Percentiles rank a stretch among this genome's conserved stretches.
phyloP scores from a whole-genome alignment of 2,888 invertebrate species.

The Temnothorax ravouxi region DNA sequence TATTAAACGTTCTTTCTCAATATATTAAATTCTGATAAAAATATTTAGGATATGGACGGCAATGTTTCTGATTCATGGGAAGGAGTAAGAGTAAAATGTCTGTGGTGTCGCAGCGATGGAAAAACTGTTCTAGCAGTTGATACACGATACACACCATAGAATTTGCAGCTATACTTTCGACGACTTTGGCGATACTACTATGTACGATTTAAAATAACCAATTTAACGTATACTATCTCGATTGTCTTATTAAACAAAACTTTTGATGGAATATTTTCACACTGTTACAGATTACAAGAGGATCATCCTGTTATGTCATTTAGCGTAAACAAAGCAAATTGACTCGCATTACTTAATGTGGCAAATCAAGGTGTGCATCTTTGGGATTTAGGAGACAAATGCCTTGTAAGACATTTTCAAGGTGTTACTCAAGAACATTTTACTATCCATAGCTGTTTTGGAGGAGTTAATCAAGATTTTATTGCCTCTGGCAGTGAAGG shows the following conservation, averaged over 20 bases:
- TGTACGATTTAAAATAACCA: conserved; percentile 87
- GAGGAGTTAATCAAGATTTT: conserved; percentile 98
- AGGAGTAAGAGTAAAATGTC: conserved; percentile 98
- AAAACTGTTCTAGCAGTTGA: conserved; percentile 98
- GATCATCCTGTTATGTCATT: conserved; percentile 99
- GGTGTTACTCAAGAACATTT: conserved; percentile 99
- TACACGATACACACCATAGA: conserved; percentile 93
- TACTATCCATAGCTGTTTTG: conserved; percentile 99
- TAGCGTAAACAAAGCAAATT: conserved; percentile 95
- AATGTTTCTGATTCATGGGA: conserved; percentile 98
- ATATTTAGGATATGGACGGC: conserved; percentile 92
- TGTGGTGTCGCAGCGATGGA: conserved; percentile 95
- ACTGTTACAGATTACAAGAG: conserved; percentile 93
- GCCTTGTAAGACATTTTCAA: conserved; percentile 97
- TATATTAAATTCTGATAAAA: conserved; percentile 15
- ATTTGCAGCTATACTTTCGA: conserved; percentile 97
- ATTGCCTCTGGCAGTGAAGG: conserved; percentile 99
- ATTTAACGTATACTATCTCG: not conserved
- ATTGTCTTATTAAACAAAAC: not conserved
- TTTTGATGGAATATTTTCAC: conserved; percentile 24
- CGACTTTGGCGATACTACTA: conserved; percentile 91
- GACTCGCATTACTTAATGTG: conserved; percentile 95
- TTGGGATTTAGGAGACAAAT: conserved; percentile 97
- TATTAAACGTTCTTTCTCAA: not conserved
- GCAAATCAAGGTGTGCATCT: conserved; percentile 98